phyloP scores from a whole-genome alignment of 1,140 invertebrate genomes.

The Melanaphis sacchari region DNA sequence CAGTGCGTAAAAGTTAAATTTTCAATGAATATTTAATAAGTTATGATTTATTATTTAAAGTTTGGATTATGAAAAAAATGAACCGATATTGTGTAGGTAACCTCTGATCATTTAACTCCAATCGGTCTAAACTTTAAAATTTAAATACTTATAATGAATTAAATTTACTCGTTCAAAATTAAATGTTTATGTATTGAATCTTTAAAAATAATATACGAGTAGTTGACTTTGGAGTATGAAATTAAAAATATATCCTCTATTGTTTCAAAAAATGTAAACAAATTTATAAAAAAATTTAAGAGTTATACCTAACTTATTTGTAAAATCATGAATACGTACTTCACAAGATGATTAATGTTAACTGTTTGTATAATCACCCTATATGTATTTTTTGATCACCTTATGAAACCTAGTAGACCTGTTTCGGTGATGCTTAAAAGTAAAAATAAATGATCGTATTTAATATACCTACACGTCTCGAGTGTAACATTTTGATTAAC shows the following conservation, averaged over 20 bases:
- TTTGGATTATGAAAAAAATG: background rate
- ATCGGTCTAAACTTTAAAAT: background rate
- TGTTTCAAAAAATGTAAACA: background rate
- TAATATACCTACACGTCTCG: background rate
- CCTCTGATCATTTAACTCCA: background rate
- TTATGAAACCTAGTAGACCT: background rate
- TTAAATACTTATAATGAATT: background rate
- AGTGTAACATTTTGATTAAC: constrained; percentile 13
- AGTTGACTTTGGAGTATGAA: background rate
- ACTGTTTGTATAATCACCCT: background rate
- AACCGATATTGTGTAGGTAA: background rate
- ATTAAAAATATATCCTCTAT: background rate
- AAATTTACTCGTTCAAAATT: background rate
- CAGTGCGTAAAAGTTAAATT: background rate
- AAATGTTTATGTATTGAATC: background rate
- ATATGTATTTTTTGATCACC: background rate
- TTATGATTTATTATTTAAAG: background rate
- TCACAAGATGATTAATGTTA: background rate
- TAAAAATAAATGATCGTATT: background rate
- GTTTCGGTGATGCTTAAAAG: background rate
- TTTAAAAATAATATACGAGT: background rate
- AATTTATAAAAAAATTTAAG: no score
- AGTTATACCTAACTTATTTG: no score
- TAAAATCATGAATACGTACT: background rate
- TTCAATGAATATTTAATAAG: background rate